Evolutionary conservation across 2,797 vertebrate genomes (phyloP), one percentile per base, ranked within the genome.

Genomic region (Botia kubotai): DNA sequence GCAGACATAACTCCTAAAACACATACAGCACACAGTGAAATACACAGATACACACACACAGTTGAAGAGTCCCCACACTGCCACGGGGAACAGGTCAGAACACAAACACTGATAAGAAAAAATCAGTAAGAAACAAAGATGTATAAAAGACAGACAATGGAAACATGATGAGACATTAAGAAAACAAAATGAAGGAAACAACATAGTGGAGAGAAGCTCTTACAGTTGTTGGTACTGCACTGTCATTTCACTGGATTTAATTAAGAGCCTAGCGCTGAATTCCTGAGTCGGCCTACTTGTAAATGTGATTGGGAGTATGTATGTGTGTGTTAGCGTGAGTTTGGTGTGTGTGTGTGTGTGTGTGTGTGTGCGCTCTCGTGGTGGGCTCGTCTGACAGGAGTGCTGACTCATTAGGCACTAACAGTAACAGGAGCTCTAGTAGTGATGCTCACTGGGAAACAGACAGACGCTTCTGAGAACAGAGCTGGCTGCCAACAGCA

Each of bases 1-100:
- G 92, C 88, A 89, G 90, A 93, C 92, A 93, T 89, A 93, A 90
- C 91, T 93, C 92, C 90, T 93, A 94, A 91, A 87, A 88, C 81
- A 91, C 84, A 88, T 82, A 91, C 86, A 89, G 77, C 80, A 91
- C 86, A 89, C 89, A 92, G 87, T 91, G 88, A 91, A 90, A 91
- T 85, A 90, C 83, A 86, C 71, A 85, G 48, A 83, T 46, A 81
- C 77, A 80, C 62, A 82, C 68, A 11, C 3, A 75, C 65, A 77
- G 48, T 39, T 52, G 50, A 68, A 65, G 71, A 86, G 69, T 65
- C 60, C 72, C 75, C 62, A 81, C 63, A 81, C 43, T 46, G 43
- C 43, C 43, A 46, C 43, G 10, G 17, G 76, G 65, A 81, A 79
- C 48, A 83, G 48, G 69, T 79, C 36, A 84, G 39, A 79, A 62